Conservation (phyloP, 2,888 invertebrate genomes). For the Archips crataeganus region DNA sequence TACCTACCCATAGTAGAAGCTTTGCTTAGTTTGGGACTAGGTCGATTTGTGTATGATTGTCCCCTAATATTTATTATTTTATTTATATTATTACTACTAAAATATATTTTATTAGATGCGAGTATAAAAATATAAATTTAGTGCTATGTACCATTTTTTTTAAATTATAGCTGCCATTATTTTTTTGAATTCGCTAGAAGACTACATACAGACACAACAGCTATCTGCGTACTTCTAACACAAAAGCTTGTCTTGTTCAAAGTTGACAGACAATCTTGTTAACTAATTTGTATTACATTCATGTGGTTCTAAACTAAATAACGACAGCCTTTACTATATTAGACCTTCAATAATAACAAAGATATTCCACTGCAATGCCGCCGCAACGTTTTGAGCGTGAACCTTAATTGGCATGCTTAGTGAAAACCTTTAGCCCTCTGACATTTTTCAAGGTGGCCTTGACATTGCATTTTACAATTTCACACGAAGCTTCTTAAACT, state of each 20-base stretch:
- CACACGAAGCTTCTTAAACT: background rate
- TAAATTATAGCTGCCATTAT: too few relatives aligned
- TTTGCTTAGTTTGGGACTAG: too few relatives aligned
- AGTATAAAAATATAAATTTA: too few relatives aligned
- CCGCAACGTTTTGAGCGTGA: background rate
- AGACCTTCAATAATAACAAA: background rate
- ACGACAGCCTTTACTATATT: background rate
- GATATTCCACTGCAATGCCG: background rate
- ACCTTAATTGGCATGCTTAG: constrained; percentile 3
- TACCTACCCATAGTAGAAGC: too few relatives aligned
- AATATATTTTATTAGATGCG: too few relatives aligned
- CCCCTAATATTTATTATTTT: too few relatives aligned
- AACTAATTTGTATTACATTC: background rate
- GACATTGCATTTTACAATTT: constrained; percentile 3
- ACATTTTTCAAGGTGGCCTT: background rate
- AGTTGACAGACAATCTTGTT: background rate
- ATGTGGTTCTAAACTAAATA: background rate
- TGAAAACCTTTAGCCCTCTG: constrained; percentile 3
- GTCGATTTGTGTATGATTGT: too few relatives aligned
- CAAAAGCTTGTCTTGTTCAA: background rate
- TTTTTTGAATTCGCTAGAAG: too few relatives aligned
- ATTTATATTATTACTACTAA: too few relatives aligned
- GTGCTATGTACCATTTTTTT: too few relatives aligned
- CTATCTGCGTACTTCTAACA: background rate
- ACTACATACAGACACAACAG: too few relatives aligned